phyloP scores from a whole-genome alignment of 2,888 invertebrate species.

The Agrochola macilenta region DNA sequence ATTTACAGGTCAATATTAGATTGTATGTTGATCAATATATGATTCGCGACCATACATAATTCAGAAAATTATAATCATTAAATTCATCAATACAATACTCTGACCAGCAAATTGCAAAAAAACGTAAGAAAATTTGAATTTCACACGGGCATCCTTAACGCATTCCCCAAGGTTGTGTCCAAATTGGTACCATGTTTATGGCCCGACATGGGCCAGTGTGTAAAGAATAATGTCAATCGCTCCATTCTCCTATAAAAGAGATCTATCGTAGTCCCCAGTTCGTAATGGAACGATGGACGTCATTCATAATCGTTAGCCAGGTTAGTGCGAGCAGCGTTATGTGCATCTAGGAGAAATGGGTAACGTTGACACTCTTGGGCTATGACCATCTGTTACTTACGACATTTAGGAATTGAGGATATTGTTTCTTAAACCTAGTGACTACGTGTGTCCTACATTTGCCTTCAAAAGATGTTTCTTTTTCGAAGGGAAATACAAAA shows the following conservation, averaged over 20 bases:
- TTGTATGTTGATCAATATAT: not conserved
- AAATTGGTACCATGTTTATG: conserved; percentile 8
- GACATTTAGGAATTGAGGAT: not conserved
- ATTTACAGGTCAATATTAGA: not conserved
- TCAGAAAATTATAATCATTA: not conserved
- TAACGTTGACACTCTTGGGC: conserved; percentile 26
- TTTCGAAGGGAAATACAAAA: not conserved
- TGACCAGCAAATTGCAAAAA: not conserved
- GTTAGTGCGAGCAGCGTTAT: conserved; percentile 24
- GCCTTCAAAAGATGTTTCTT: not conserved
- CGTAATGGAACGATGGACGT: conserved; percentile 49
- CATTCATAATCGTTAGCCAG: conserved; percentile 57
- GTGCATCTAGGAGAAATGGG: conserved; percentile 49
- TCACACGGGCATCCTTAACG: too few relatives aligned
- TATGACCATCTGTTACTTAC: conserved; percentile 42
- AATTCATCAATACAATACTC: not conserved
- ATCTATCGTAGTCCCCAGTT: conserved; percentile 41
- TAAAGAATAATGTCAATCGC: conserved; percentile 39
- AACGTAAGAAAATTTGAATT: not conserved
- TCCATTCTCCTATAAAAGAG: conserved; percentile 45
- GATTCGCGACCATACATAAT: not conserved
- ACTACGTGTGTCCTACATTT: not conserved
- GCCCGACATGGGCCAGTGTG: conserved; percentile 19
- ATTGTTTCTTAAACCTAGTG: not conserved
- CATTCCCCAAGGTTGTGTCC: not conserved